Base-by-base conservation (phyloP, 2,113 vertebrate species). In the Oreochromis niloticus region DNA sequence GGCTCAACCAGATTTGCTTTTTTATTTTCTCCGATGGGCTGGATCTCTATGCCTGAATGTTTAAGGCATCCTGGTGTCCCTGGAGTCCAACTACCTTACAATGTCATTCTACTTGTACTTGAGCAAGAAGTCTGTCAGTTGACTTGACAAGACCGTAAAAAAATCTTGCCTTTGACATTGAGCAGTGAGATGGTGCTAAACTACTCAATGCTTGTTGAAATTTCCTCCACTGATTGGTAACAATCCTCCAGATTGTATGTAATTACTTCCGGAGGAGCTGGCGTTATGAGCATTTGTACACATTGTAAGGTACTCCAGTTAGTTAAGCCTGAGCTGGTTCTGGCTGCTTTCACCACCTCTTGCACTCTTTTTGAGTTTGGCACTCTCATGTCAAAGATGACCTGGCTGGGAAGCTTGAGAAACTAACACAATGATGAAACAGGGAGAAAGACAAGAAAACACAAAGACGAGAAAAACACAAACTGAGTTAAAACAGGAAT, bases 351-450 rank as follows among this genome's bases (percentile, higher is more conserved):
- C 0, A 66, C 2, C 61, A 66, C 1, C 61, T 66, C 34, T 39
- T 66, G 61, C 61, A 66, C 61, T 66, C 32, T 36, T 66, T n/a
- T 66, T 22, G 10, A 39, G 61, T 66, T 66, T 68, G 63, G 36
- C 34, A 22, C 34, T 22, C 34, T 66, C 10, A 22, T 66, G 34
- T 22, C 61, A 66, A 66, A 63, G 59, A 1, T 66, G 61, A 66
- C 32, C 3, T 66, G 17, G 32, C 59, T 63, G 32, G 59, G 32
- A 66, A 36, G 17, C 32, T 66, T 36, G 9, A 41, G 6, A 68
- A 63, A 63, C 32, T 0, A 68, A 68, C n/a, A 68, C 19, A 22
- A 41, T 1, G 0, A 68, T 39, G 19, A 68, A 12, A 68, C 36
- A 5, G 10, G 11, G 11, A 41, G 1, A 68, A 68, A 68, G 34